phyloP scores from a whole-genome alignment of 2,113 vertebrate species.

The Tenebrosternarchus preto region DNA sequence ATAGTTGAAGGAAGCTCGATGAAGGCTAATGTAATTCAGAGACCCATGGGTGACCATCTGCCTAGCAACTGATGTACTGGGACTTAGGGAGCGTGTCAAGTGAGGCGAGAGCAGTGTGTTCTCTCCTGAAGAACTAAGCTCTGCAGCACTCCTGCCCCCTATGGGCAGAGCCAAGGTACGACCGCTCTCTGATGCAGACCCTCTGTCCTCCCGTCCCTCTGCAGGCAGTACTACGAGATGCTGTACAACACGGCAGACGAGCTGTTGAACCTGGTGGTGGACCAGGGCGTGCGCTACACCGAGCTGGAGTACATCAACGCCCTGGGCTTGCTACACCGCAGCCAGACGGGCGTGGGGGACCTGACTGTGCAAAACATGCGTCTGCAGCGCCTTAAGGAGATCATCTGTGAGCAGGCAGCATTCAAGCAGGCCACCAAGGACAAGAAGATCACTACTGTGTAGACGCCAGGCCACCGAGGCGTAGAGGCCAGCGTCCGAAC shows the following conservation, averaged over 20 bases:
- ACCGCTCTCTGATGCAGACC: neutral
- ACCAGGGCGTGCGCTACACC: slow-evolving; percentile 96
- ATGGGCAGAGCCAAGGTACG: neutral
- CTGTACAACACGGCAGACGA: slow-evolving; percentile 95
- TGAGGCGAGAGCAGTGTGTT: neutral
- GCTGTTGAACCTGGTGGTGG: slow-evolving; percentile 95
- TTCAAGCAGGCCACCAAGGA: slow-evolving; percentile 99
- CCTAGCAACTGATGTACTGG: slow-evolving; percentile 16
- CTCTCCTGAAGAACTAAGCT: neutral
- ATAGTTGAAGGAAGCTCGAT: neutral
- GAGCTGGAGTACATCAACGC: slow-evolving; percentile 98
- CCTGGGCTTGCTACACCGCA: slow-evolving; percentile 91
- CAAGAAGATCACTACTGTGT: slow-evolving; percentile 98
- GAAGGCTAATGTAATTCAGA: slow-evolving; percentile 1
- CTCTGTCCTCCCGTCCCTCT: neutral
- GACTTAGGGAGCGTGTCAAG: neutral
- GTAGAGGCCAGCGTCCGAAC: too few relatives aligned
- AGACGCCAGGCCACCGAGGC: slow-evolving; percentile 26
- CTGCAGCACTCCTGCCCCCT: slow-evolving; percentile 28
- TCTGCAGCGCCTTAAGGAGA: slow-evolving; percentile 95
- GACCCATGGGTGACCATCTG: neutral
- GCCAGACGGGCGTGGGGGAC: slow-evolving; percentile 95
- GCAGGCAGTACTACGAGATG: slow-evolving; percentile 98
- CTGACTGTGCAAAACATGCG: slow-evolving; percentile 90
- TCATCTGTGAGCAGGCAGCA: slow-evolving; percentile 96